phyloP scores from a whole-genome alignment of 2,797 vertebrate species.

The Bradypodion pumilum region DNA sequence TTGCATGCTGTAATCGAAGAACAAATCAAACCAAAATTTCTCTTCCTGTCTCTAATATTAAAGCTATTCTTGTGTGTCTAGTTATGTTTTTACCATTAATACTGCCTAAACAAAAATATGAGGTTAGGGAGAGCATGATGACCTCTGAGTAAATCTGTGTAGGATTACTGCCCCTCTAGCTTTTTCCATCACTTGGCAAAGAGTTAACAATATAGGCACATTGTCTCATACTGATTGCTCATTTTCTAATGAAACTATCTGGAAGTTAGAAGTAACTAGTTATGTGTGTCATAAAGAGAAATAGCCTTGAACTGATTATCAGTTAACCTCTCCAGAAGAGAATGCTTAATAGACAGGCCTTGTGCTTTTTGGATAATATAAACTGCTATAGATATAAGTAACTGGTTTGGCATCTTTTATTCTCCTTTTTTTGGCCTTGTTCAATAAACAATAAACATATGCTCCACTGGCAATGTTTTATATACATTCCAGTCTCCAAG shows the following conservation, averaged over 20 bases:
- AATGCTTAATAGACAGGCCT: background rate
- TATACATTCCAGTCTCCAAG: too few relatives aligned
- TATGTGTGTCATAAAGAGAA: background rate
- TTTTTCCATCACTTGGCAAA: background rate
- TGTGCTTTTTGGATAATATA: background rate
- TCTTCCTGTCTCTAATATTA: too few relatives aligned
- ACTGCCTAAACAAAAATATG: background rate
- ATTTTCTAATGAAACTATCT: background rate
- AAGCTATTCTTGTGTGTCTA: too few relatives aligned
- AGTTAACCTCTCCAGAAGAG: background rate
- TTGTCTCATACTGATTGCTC: background rate
- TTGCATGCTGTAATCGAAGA: too few relatives aligned
- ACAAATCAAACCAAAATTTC: too few relatives aligned
- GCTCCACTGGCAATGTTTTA: background rate
- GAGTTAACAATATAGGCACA: background rate
- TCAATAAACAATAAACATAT: background rate
- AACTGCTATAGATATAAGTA: background rate
- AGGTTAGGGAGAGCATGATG: background rate
- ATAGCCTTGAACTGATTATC: background rate
- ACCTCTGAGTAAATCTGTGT: background rate
- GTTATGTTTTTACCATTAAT: background rate
- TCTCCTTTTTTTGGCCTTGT: background rate
- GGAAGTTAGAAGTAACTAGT: background rate
- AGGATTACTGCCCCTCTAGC: background rate
- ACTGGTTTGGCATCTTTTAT: background rate